phyloP scores from a whole-genome alignment of 1,140 invertebrate genomes.

The Holcopasites calliopsidis region DNA sequence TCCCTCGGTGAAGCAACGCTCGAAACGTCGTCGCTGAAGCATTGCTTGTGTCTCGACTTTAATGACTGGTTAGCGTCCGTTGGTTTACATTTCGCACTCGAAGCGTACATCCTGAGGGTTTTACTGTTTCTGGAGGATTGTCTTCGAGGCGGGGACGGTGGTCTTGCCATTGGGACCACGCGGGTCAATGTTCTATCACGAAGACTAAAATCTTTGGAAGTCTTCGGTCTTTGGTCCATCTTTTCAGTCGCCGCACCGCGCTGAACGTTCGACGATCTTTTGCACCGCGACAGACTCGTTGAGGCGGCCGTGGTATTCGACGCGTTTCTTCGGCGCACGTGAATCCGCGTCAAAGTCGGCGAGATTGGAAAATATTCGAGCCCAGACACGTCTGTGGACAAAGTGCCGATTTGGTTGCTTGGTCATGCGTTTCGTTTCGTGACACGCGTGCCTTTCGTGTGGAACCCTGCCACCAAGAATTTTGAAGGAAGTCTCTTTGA shows the following conservation, averaged over 20 bases:
- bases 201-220: not conserved
- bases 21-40: slow-evolving; percentile 78
- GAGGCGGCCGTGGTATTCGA: slow-evolving; percentile 60
- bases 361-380: slow-evolving; percentile 91
- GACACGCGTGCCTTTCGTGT: not conserved
- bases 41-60: slow-evolving; percentile 81
- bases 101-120: slow-evolving; percentile 83
- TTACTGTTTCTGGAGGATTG: slow-evolving; percentile 87
- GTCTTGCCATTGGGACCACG: slow-evolving; percentile 61
- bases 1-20: slow-evolving; percentile 82
- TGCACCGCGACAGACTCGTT: slow-evolving; percentile 48
- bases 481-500: slow-evolving; percentile 20
- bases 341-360: slow-evolving; percentile 88
- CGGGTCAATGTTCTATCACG: not conserved
- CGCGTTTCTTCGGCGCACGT: slow-evolving; percentile 84
- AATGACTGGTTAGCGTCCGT: slow-evolving; percentile 48
- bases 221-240: not conserved
- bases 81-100: slow-evolving; percentile 15
- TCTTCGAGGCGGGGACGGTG: slow-evolving; percentile 86
- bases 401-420: slow-evolving; percentile 61
- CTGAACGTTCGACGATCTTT: not conserved
- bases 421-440: not conserved
- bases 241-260: not conserved
- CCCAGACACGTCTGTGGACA: slow-evolving; percentile 85
- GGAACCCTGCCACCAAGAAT: slow-evolving; percentile 67